Evolutionary conservation across 1,140 invertebrate genomes (phyloP).

Genomic region (Stenopsyche tienmushanensis): DNA sequence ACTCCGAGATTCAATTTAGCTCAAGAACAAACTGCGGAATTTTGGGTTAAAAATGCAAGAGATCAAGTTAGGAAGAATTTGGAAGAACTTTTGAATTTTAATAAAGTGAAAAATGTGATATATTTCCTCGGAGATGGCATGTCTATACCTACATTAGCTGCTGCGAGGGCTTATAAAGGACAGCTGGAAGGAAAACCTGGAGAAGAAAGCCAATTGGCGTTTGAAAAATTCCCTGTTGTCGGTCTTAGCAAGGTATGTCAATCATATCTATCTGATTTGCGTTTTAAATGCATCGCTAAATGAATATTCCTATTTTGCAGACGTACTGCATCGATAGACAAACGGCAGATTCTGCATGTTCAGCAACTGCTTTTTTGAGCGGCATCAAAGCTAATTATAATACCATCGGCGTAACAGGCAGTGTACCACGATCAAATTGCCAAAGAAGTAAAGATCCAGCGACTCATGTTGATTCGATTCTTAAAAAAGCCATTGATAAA

Average conservation of each 20-base stretch:
- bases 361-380: conserved; percentile 74
- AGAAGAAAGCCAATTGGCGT: conserved; percentile 68
- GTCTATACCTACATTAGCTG: conserved; percentile 73
- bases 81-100: conserved; percentile 57
- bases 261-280: neutral
- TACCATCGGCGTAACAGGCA: conserved; percentile 70
- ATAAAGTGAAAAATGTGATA: conserved; percentile 65
- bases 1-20: neutral
- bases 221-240: conserved; percentile 75
- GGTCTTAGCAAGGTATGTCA: conserved; percentile 70
- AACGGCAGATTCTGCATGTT: conserved; percentile 76
- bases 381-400: conserved; percentile 80
- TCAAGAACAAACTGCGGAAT: conserved; percentile 45
- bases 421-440: conserved; percentile 61
- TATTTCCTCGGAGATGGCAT: conserved; percentile 82
- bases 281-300: neutral
- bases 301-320: conserved; percentile 48
- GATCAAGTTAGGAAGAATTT: conserved; percentile 52
- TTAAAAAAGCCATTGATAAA: conserved; percentile 68
- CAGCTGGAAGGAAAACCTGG: conserved; percentile 60
- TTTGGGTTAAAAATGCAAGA: conserved; percentile 46
- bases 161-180: conserved; percentile 67
- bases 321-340: conserved; percentile 77
- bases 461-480: conserved; percentile 64
- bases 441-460: conserved; percentile 50